A percentile compares a stretch with the other conserved stretches of the same genome.
Conservation (phyloP, 2,888 invertebrate genomes). For the Limnephilus auricula region DNA sequence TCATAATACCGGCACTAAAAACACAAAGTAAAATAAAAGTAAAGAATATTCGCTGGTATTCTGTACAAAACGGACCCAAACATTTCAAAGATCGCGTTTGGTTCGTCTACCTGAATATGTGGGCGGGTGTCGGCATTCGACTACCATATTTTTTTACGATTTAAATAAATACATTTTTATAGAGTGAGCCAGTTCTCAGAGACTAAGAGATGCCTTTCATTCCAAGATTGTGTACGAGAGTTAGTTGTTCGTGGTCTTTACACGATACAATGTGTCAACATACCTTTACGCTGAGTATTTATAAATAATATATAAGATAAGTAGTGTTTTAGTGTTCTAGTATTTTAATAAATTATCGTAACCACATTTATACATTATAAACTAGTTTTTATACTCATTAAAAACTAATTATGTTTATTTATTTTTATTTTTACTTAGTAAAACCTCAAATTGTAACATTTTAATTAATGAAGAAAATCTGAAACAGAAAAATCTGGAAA, state of each 20-base stretch:
- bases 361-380: no score
- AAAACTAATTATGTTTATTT: no score
- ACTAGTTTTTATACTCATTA: no score
- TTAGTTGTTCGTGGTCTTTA: background rate
- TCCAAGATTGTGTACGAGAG: background rate
- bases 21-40: background rate
- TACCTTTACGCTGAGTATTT: background rate
- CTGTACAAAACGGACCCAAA: background rate
- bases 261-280: background rate
- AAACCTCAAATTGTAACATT: no score
- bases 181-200: background rate
- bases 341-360: no score
- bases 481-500: no score
- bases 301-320: background rate
- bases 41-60: background rate
- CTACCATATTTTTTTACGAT: background rate
- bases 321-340: no score
- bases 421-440: no score
- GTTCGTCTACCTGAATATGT: background rate
- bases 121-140: background rate
- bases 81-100: background rate
- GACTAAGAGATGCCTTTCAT: background rate
- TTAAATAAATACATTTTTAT: background rate
- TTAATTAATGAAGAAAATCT: no score
- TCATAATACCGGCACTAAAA: background rate